Evolutionary conservation across 1,140 invertebrate species (phyloP).

Genomic region (Drosophila baimaii): DNA sequence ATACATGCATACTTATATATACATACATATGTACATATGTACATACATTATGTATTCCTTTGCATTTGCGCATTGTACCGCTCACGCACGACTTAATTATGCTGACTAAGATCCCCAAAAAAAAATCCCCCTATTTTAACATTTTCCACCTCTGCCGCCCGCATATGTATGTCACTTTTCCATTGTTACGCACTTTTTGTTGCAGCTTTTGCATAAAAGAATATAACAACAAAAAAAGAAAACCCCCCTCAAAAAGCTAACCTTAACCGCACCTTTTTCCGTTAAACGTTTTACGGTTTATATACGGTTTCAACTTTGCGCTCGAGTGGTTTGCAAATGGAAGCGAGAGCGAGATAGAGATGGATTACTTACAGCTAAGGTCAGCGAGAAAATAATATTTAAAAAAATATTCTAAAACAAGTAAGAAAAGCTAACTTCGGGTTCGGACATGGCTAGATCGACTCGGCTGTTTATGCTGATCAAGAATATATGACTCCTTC

Average conservation of each 20-base stretch:
- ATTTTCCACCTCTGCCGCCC: conserved; percentile 35
- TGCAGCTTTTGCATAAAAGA: conserved; percentile 30
- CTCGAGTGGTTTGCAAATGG: conserved; percentile 39
- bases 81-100: conserved; percentile 58
- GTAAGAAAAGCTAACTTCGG: too few species aligned
- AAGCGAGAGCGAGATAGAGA: not conserved
- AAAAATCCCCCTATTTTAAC: conserved; percentile 4
- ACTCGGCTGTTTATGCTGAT: too few species aligned
- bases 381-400: not conserved
- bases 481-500: too few species aligned
- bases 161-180: conserved; percentile 40
- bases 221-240: conserved; percentile 8
- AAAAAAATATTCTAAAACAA: too few species aligned
- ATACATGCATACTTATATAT: not conserved
- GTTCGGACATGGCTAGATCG: too few species aligned
- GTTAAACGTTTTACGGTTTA: conserved; percentile 69
- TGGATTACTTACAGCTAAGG: conserved; percentile 21
- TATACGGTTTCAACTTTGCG: conserved; percentile 64
- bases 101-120: conserved; percentile 13
- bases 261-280: conserved; percentile 75
- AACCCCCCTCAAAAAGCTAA: conserved; percentile 39
- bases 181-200: conserved; percentile 40
- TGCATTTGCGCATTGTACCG: conserved; percentile 63
- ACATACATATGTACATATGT: not conserved
- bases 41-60: conserved; percentile 4